A percentile compares a stretch with the other conserved stretches of the same genome.
These are phyloP conservation scores for Cecidostiba fungosa DNA, from an alignment of 2,888 invertebrate genomes.

Conservation along the genomic window DNA sequence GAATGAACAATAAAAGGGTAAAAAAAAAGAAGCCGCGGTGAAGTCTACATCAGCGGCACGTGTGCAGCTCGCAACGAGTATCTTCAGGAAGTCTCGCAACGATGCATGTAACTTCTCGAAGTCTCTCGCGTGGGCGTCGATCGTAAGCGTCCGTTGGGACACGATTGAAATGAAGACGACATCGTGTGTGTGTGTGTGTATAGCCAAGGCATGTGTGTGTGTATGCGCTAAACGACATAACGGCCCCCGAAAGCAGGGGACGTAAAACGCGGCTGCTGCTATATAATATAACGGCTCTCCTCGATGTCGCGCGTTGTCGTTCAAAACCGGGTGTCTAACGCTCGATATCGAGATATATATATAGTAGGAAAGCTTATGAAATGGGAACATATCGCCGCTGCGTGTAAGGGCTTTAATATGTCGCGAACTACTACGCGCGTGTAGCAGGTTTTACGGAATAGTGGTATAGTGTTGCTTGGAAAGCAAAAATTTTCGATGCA, in stretches of 20 bases:
- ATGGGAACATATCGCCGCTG: conserved; percentile 1
- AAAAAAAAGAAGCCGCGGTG: neutral
- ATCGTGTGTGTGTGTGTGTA: neutral
- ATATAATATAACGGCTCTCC: neutral
- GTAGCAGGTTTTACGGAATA: neutral
- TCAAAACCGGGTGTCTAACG: conserved; percentile 10
- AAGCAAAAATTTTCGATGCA: neutral
- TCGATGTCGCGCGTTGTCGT: conserved; percentile 3
- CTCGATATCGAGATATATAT: neutral
- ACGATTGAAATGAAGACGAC: conserved; percentile 27
- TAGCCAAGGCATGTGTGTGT: neutral
- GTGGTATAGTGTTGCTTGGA: neutral
- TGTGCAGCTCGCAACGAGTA: conserved; percentile 13
- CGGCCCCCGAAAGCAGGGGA: conserved; percentile 19
- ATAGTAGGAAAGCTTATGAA: neutral
- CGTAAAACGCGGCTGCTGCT: neutral
- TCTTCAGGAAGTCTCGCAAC: neutral
- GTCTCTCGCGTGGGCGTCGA: conserved; percentile 37
- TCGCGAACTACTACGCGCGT: neutral
- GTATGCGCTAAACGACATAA: conserved; percentile 12
- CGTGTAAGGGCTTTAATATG: neutral
- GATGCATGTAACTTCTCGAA: neutral
- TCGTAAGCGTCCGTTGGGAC: conserved; percentile 23
- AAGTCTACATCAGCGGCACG: neutral
- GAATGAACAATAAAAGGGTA: neutral